A percentile compares a stretch with the other conserved stretches of the same genome.
Evolutionary conservation across 2,888 invertebrate genomes (phyloP).

Genomic region (Quadroppia sp.): DNA sequence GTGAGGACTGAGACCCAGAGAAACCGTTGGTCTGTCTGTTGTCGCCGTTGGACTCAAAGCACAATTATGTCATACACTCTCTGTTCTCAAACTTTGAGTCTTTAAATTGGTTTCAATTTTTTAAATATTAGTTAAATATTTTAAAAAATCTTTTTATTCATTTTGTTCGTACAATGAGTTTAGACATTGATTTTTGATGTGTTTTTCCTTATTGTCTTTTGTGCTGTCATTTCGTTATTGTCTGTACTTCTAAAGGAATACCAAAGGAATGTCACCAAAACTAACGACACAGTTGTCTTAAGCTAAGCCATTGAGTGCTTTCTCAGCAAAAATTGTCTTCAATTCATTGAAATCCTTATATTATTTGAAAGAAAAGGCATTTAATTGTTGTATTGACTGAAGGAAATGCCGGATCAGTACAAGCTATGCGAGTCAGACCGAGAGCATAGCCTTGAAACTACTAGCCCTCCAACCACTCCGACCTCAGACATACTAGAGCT

Average conservation of each 20-base stretch:
- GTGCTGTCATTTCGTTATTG: too few species aligned
- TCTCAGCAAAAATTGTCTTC: too few species aligned
- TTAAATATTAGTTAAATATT: too few species aligned
- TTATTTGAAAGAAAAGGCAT: too few species aligned
- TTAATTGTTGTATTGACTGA: background rate
- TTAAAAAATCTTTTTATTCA: too few species aligned
- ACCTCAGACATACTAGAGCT: constrained; percentile 13
- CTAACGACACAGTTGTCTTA: too few species aligned
- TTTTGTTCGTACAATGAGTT: too few species aligned
- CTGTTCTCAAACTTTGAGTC: background rate
- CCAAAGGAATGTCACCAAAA: constrained; percentile 1
- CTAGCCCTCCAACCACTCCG: constrained; percentile 24
- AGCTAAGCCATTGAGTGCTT: too few species aligned
- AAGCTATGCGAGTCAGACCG: constrained; percentile 9
- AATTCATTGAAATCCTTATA: too few species aligned
- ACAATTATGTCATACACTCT: background rate
- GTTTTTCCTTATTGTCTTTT: too few species aligned
- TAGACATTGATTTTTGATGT: too few species aligned
- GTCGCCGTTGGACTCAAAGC: background rate
- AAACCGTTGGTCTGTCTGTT: background rate
- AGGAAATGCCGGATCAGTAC: constrained; percentile 14
- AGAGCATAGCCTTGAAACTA: constrained; percentile 10
- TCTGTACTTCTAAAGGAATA: too few species aligned
- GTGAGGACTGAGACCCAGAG: background rate
- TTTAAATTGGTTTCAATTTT: background rate